A percentile compares a stretch with the other conserved stretches of the same genome.
Evolutionary conservation across 2,113 vertebrate species (phyloP).

Genomic region (Platysteira castanea): DNA sequence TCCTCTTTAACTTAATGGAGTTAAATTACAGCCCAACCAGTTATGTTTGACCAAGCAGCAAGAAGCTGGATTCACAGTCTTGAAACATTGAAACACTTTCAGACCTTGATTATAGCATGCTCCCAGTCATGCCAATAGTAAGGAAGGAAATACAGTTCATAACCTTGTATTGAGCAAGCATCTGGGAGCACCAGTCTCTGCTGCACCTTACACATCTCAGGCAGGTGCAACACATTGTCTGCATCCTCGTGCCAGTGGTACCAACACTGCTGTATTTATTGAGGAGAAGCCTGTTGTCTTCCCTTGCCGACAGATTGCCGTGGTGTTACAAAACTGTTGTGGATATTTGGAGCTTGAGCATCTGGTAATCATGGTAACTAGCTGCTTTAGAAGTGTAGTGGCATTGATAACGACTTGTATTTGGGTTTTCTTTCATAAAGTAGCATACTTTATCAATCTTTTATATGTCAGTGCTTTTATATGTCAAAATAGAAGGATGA

Average conservation of each 20-base stretch:
- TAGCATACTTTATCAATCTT: no score
- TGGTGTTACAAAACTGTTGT: not conserved
- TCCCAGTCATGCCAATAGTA: not conserved
- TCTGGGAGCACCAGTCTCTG: not conserved
- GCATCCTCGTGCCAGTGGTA: not conserved
- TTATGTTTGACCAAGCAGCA: not conserved
- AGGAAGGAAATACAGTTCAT: not conserved
- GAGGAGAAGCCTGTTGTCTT: not conserved
- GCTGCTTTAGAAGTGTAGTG: not conserved
- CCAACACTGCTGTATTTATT: not conserved
- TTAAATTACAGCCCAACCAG: not conserved
- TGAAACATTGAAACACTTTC: not conserved
- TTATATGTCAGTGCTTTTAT: not conserved
- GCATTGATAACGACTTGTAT: not conserved
- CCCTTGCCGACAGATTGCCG: not conserved
- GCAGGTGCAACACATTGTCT: not conserved
- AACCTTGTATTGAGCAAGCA: not conserved
- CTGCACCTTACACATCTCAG: not conserved
- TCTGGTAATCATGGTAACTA: not conserved
- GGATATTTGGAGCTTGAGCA: not conserved
- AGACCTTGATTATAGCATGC: not conserved
- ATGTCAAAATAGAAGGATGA: not conserved
- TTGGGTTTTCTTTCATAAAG: not conserved
- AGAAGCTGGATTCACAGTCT: not conserved
- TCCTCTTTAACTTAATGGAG: not conserved